Conservation (phyloP, 2,888 invertebrate genomes). For the Macropis europaea region DNA sequence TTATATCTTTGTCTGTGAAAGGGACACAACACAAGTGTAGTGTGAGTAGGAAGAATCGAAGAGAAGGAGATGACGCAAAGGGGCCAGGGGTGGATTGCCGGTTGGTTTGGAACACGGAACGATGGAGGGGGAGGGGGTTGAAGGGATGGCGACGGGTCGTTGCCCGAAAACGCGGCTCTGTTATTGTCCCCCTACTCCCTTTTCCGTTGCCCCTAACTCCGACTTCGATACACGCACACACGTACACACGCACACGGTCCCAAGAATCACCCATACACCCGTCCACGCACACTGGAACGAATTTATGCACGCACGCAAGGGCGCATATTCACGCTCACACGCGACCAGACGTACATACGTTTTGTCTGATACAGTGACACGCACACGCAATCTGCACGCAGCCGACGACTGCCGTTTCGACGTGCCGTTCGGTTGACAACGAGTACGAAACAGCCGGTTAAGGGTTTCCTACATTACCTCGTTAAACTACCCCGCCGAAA, state of each 20-base stretch:
- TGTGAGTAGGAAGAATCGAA: slow-evolving; percentile 42
- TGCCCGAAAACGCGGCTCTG: slow-evolving; percentile 78
- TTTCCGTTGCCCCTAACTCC: slow-evolving; percentile 63
- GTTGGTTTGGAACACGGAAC: slow-evolving; percentile 62
- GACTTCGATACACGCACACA: slow-evolving; percentile 65
- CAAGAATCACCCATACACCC: slow-evolving; percentile 10
- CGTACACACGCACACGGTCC: slow-evolving; percentile 27
- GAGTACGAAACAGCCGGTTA: slow-evolving; percentile 35
- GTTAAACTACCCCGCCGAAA: slow-evolving; percentile 1
- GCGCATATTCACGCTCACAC: slow-evolving; percentile 51
- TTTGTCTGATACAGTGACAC: slow-evolving; percentile 42
- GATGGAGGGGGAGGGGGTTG: slow-evolving; percentile 63
- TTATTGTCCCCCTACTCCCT: slow-evolving; percentile 75
- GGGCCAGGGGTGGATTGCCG: slow-evolving; percentile 51
- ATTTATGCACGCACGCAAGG: slow-evolving; percentile 56
- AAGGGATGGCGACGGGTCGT: slow-evolving; percentile 78
- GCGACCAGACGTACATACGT: slow-evolving; percentile 29
- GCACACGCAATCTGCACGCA: slow-evolving; percentile 41
- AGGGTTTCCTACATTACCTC: slow-evolving; percentile 14
- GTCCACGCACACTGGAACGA: slow-evolving; percentile 29
- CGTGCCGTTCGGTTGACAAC: slow-evolving; percentile 47
- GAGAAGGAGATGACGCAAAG: slow-evolving; percentile 39
- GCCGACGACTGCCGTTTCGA: slow-evolving; percentile 44
- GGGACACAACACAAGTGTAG: slow-evolving; percentile 48
- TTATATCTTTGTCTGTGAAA: slow-evolving; percentile 35